phyloP scores from a whole-genome alignment of 2,113 vertebrate species.

The Atlantisia rogersi region DNA sequence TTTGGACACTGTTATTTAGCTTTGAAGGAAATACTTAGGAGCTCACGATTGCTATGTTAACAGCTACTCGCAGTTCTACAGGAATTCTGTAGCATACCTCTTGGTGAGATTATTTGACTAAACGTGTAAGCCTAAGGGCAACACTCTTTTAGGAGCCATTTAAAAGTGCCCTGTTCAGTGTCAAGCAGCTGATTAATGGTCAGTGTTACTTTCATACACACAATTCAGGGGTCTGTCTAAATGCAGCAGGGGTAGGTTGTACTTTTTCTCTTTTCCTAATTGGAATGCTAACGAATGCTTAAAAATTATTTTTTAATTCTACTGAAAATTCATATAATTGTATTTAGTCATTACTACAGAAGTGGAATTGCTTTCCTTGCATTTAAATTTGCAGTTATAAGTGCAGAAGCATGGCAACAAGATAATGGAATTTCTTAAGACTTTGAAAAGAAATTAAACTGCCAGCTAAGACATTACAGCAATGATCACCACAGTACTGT shows the following conservation, averaged over 20 bases:
- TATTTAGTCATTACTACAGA: neutral
- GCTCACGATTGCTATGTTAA: neutral
- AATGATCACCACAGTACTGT: neutral
- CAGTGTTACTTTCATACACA: neutral
- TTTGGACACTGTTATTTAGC: neutral
- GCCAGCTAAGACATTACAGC: neutral
- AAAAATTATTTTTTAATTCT: neutral
- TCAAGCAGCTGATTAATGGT: neutral
- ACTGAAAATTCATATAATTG: neutral
- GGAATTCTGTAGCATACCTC: neutral
- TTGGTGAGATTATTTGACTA: neutral
- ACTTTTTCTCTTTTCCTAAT: neutral
- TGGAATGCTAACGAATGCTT: neutral
- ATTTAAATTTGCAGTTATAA: conserved; percentile 20
- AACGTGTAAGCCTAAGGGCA: neutral
- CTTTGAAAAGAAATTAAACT: conserved; percentile 30
- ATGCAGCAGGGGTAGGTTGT: neutral
- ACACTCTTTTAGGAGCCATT: neutral
- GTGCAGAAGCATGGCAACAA: neutral
- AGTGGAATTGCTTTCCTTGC: neutral
- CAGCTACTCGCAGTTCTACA: neutral
- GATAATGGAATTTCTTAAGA: conserved; percentile 21
- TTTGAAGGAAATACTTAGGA: neutral
- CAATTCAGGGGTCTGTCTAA: neutral
- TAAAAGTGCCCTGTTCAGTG: neutral